Base-by-base conservation (phyloP, 2,888 invertebrate genomes). In the Ypsolopha scabrella region DNA sequence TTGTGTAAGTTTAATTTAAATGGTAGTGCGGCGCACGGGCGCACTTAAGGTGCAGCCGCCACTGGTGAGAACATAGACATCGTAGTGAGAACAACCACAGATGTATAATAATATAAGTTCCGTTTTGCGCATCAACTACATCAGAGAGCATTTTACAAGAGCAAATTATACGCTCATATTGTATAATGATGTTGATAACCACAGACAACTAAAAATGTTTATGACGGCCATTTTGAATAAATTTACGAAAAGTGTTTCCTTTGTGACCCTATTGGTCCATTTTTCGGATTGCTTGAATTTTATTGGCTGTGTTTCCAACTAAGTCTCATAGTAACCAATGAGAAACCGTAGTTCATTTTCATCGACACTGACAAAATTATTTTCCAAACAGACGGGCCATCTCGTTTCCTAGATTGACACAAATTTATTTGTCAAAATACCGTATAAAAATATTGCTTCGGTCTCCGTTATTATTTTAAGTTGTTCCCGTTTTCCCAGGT, bases 381-480 rank as follows among this genome's bases (percentile, higher is more conserved):
- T 51, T 51, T 13, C 35, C 35, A 35, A 37, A 44, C 41, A 9
- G 51, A 53, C 24, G 24, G 63, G 58, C 62, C 64, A 61, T 61
- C 62, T 63, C 61, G 60, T 64, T 63, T 60, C 52, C 51, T 46
- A 7, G 56, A 60, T 67, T 74, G 75, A 76, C 75, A 79, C 70
- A 76, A 80, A 80, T 66, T 67, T 64, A 75, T 75, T 82, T 80
- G 80, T 80, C 83, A 83, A 81, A 83, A 81, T 79, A 83, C 76
- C 75, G 73, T 79, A 67, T 73, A 76, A 72, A 79, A 70, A 72
- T 75, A 66, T 75, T 69, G 65, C 67, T 62, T 72, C 62, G 65
- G 68, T 60, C 66, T 69, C 67, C 70, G 68, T 73, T 75, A 68
- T 79, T 80, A 72, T 75, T 75, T 72, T 78, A 73, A 67, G 72